phyloP scores from a whole-genome alignment of 1,140 invertebrate genomes.

The Lepidurus arcticus region DNA sequence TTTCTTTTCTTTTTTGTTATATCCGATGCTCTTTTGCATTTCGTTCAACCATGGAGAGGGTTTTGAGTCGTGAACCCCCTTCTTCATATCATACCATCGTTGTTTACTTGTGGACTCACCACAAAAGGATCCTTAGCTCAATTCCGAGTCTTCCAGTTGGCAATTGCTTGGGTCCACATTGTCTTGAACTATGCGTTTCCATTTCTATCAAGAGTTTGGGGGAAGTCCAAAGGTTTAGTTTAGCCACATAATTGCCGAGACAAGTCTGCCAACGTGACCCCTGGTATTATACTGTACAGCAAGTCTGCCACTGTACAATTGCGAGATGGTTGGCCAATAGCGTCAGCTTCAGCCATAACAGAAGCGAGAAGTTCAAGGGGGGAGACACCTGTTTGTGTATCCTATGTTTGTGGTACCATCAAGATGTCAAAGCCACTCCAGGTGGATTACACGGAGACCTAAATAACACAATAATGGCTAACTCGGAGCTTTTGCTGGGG shows the following conservation, averaged over 20 bases:
- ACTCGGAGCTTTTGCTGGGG: neutral
- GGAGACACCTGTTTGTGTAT: neutral
- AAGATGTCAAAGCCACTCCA: constrained; percentile 18
- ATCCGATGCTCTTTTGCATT: neutral
- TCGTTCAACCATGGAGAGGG: neutral
- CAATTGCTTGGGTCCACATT: neutral
- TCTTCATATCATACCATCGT: neutral
- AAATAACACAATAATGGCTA: constrained; percentile 5
- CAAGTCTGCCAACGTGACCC: neutral
- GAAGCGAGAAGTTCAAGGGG: neutral
- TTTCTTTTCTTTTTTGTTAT: neutral
- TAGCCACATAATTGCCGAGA: neutral
- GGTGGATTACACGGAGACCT: constrained; percentile 8
- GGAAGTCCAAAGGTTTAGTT: neutral
- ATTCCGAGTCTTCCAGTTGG: neutral
- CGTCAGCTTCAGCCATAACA: neutral
- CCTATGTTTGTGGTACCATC: constrained; percentile 5
- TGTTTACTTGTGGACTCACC: neutral
- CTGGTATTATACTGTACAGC: no score
- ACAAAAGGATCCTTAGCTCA: neutral
- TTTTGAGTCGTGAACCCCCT: neutral
- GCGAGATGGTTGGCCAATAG: neutral
- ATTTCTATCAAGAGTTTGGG: neutral
- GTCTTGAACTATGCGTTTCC: neutral
- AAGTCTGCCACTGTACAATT: neutral